Evolutionary conservation across 2,888 invertebrate species (phyloP).

Genomic region (Acleris literana): DNA sequence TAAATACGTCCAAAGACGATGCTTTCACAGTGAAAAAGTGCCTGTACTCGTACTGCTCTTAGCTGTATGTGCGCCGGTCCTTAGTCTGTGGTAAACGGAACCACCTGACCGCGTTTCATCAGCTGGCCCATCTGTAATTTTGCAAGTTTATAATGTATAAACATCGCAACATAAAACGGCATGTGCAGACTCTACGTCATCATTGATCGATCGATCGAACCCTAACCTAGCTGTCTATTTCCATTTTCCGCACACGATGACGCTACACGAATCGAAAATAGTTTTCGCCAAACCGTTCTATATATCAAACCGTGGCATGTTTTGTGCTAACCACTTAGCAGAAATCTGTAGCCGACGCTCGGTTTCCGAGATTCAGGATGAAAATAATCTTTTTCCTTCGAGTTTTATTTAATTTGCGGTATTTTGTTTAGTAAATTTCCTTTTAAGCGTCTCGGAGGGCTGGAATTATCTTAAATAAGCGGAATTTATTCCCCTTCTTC

Average conservation of each 20-base stretch:
- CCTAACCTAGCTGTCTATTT: conserved; percentile 4
- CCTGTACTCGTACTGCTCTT: too few relatives aligned
- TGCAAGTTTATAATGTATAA: too few relatives aligned
- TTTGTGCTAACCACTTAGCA: conserved; percentile 28
- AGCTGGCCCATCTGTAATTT: too few relatives aligned
- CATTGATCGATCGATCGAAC: conserved; percentile 4
- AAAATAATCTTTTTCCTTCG: conserved; percentile 25
- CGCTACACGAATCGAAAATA: conserved; percentile 27
- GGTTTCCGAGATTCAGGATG: conserved; percentile 10
- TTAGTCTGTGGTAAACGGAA: too few relatives aligned
- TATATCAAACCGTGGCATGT: conserved; percentile 32
- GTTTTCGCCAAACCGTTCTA: conserved; percentile 20
- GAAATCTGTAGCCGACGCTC: conserved; percentile 22
- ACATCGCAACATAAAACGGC: not conserved
- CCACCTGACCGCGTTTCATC: too few relatives aligned
- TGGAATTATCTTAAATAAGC: conserved; percentile 3
- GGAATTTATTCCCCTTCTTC: not conserved
- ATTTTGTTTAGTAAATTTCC: conserved; percentile 4
- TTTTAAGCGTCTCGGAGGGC: conserved; percentile 12
- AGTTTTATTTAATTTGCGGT: conserved; percentile 16
- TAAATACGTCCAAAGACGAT: too few relatives aligned
- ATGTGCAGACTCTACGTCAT: not conserved
- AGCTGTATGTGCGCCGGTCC: too few relatives aligned
- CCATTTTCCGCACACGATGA: conserved; percentile 13
- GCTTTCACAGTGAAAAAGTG: too few relatives aligned